These are phyloP conservation scores for Thereva unica DNA, from an alignment of 2,888 invertebrate species.

Conservation along the genomic window DNA sequence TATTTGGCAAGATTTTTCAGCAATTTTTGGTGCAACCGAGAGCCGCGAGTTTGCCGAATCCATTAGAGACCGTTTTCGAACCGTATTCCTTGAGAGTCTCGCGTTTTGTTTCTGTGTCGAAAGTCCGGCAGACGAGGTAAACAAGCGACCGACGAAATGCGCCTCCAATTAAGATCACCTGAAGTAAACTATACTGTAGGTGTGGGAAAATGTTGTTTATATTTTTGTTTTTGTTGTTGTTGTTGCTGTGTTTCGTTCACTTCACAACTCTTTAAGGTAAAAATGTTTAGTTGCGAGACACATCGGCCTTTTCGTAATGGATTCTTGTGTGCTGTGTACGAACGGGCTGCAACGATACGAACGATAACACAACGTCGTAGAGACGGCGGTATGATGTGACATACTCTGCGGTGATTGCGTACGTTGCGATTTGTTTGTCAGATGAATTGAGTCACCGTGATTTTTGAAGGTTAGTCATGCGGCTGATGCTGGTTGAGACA, in stretches of 20 bases:
- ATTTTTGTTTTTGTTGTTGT: not conserved
- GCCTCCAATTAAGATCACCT: slow-evolving; percentile 8
- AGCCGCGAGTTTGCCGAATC: slow-evolving; percentile 20
- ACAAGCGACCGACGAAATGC: slow-evolving; percentile 6
- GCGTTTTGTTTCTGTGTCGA: too few species aligned
- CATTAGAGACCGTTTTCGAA: slow-evolving; percentile 33
- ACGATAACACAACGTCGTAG: too few species aligned
- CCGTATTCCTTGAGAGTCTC: too few species aligned
- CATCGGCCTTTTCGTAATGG: slow-evolving; percentile 22
- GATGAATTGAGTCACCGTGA: slow-evolving; percentile 28
- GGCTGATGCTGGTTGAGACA: too few species aligned
- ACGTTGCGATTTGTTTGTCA: slow-evolving; percentile 27
- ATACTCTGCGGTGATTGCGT: slow-evolving; percentile 20
- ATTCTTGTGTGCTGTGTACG: slow-evolving; percentile 14
- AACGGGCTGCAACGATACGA: too few species aligned
- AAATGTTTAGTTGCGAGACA: not conserved
- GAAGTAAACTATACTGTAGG: slow-evolving; percentile 23
- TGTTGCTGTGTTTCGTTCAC: too few species aligned
- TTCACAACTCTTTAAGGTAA: too few species aligned
- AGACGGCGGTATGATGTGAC: slow-evolving; percentile 10
- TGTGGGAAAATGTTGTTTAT: slow-evolving; percentile 32
- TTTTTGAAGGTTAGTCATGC: slow-evolving; percentile 16
- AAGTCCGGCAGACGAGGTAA: too few species aligned
- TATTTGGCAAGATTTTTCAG: slow-evolving; percentile 28
- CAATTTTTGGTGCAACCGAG: slow-evolving; percentile 29